Base-by-base conservation (phyloP, 2,113 vertebrate species). In the Proterorhinus semilunaris region DNA sequence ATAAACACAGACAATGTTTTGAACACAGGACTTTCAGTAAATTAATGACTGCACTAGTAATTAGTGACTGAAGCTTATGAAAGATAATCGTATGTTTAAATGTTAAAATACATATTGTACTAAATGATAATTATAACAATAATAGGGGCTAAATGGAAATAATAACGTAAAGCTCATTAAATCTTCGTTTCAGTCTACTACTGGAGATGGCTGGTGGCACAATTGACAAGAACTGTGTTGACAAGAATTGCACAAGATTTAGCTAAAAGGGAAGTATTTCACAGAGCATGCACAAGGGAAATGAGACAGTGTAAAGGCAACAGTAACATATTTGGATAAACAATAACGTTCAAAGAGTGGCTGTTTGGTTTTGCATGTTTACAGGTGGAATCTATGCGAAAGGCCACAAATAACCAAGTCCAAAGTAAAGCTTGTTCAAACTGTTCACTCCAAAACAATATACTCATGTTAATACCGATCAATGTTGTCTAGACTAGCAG, bases 311-410 rank as follows among this genome's bases (percentile, higher is more conserved):
- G 12, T 7, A 54, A 6, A 57, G 9, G 21, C 10, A n/a, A 53
- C 7, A 16, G 7, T 16, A 58, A 58, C 21, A 12, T 2, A 42
- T 42, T 42, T 36, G 13, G 13, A 13, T 58, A 27, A 21, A 10
- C 4, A 27, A 27, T 55, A 8, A 10, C 27, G 17, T n/a, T 10
- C 2, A 21, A 17, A n/a, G 13, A 36, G 64, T 47, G 53, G 42
- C 76, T 78, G 81, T 75, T 69, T 16, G 73, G 67, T 54, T 42
- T 16, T 52, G 57, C 69, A 36, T 59, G 49, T 68, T 81, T 86
- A 82, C 78, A 86, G 72, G 76, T 84, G 73, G 75, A 17, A 73
- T 75, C 48, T 44, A 36, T 27, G n/a, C 2, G 4, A 21, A 65
- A 10, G 68, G 79, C 65, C 81, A 62, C 48, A 64, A 54, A 62